These are phyloP conservation scores for Lucinisca nassula DNA, from an alignment of 2,888 invertebrate genomes.

Conservation along the genomic window DNA sequence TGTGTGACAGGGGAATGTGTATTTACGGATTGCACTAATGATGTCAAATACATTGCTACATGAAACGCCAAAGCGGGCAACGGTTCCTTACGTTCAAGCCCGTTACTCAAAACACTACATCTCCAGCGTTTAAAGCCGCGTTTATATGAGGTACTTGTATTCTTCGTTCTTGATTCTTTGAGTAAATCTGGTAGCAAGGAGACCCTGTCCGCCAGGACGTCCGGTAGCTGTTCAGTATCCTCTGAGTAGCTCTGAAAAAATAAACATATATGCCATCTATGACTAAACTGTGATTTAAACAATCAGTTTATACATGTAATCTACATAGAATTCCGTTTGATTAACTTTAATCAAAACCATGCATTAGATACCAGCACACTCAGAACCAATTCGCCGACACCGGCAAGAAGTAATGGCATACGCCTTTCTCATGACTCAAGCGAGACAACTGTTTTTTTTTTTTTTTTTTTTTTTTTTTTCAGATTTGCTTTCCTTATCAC, in stretches of 20 bases:
- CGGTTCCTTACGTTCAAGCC: slow-evolving; percentile 7
- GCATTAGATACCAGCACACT: neutral
- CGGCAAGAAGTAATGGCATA: neutral
- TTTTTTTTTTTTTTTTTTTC: too few species aligned
- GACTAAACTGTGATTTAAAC: too few species aligned
- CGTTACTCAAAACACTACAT: slow-evolving; percentile 10
- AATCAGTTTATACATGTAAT: too few species aligned
- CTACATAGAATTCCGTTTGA: too few species aligned
- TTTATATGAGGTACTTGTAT: neutral
- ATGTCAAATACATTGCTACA: slow-evolving; percentile 34
- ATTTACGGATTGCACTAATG: slow-evolving; percentile 22
- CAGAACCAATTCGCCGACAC: neutral
- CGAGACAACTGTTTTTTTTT: too few species aligned
- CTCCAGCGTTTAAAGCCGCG: neutral
- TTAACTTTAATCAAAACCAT: too few species aligned
- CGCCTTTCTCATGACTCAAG: neutral
- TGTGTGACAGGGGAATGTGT: slow-evolving; percentile 13
- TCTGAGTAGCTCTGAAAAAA: slow-evolving; percentile 19
- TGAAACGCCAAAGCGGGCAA: slow-evolving; percentile 4
- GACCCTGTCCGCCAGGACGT: slow-evolving; percentile 36
- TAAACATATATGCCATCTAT: too few species aligned
- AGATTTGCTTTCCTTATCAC: neutral
- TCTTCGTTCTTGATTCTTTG: slow-evolving; percentile 2
- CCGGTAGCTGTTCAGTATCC: slow-evolving; percentile 2
- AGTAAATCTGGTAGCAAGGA: slow-evolving; percentile 26